A percentile compares a stretch with the other conserved stretches of the same genome.
Conservation (phyloP, 2,797 vertebrate species). For the Hapalemur alaotrensis region DNA sequence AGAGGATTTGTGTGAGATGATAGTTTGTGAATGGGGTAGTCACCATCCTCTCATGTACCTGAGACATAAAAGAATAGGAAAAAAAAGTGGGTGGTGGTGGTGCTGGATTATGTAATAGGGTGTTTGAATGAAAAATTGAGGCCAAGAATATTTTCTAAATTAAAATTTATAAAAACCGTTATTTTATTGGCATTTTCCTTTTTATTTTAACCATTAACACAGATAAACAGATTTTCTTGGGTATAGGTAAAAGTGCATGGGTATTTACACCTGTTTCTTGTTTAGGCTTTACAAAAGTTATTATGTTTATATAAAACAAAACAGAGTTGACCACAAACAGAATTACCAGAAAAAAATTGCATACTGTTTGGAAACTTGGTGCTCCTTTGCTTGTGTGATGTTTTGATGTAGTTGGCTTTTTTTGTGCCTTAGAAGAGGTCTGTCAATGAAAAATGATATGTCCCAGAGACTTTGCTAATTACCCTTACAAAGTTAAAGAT, state of each 20-base stretch:
- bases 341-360: constrained; percentile 25
- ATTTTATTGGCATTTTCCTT: not conserved
- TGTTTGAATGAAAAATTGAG: not conserved
- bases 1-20: not conserved
- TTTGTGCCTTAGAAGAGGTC: not conserved
- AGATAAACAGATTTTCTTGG: not conserved
- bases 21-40: not conserved
- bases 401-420: not conserved
- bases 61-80: not conserved
- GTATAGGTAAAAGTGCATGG: not conserved
- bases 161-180: not conserved
- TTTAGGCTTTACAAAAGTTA: not conserved
- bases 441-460: constrained; percentile 12
- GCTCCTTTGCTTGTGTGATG: not conserved
- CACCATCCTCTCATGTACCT: not conserved
- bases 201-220: not conserved
- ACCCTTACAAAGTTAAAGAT: not conserved
- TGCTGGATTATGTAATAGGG: not conserved
- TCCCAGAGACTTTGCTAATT: constrained; percentile 4
- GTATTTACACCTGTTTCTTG: constrained; percentile 34
- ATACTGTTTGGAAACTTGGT: not conserved
- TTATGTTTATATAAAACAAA: constrained; percentile 19
- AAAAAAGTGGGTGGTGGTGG: not conserved
- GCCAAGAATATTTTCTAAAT: not conserved
- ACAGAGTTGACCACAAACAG: constrained; percentile 28